phyloP scores from a whole-genome alignment of 1,140 invertebrate genomes.

The Holcopasites calliopsidis region DNA sequence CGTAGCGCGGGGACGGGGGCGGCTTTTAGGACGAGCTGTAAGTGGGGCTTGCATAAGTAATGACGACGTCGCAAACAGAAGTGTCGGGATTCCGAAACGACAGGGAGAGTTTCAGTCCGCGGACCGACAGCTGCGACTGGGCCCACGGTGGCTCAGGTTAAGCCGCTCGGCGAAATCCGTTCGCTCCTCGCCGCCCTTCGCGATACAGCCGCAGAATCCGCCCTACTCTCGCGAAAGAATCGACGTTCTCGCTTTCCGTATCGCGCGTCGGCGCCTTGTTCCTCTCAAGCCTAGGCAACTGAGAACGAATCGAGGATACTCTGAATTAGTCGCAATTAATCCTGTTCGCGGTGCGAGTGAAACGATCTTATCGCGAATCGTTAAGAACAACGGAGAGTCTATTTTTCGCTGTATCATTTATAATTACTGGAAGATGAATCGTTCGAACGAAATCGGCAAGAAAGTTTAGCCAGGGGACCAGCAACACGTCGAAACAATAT shows the following conservation, averaged over 20 bases:
- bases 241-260: constrained; percentile 35
- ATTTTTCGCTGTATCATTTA: too few species aligned
- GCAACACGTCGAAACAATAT: background rate
- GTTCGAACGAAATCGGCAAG: too few species aligned
- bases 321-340: too few species aligned
- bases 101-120: constrained; percentile 58
- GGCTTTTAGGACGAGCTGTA: constrained; percentile 71
- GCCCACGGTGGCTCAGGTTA: constrained; percentile 75
- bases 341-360: too few species aligned
- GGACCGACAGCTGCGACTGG: constrained; percentile 72
- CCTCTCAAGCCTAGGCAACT: background rate
- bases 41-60: constrained; percentile 74
- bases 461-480: too few species aligned
- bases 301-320: too few species aligned
- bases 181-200: constrained; percentile 65
- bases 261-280: too few species aligned
- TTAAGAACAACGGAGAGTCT: too few species aligned
- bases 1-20: constrained; percentile 4
- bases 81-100: constrained; percentile 65
- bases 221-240: constrained; percentile 26
- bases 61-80: constrained; percentile 58
- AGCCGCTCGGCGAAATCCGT: constrained; percentile 76
- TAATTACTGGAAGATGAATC: too few species aligned
- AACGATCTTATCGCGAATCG: too few species aligned
- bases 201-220: constrained; percentile 69